Base-by-base conservation (phyloP, 2,113 vertebrate species). In the Sylvilagus bachmani region DNA sequence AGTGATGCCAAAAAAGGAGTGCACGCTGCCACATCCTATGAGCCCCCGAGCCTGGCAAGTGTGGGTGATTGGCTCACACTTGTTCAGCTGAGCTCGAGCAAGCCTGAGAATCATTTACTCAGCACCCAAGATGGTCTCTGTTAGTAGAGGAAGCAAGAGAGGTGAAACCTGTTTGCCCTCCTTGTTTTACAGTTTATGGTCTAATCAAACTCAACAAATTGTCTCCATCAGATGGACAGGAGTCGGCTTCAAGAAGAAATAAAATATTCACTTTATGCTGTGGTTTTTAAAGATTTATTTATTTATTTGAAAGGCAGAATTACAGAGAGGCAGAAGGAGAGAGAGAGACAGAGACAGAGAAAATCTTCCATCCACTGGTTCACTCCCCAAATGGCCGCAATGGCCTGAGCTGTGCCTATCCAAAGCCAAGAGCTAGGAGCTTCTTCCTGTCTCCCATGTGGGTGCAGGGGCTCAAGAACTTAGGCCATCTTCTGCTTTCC, bases 201-300 rank as follows among this genome's bases (percentile, higher is more conserved):
- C 67, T 95, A 95, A 82, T 88, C 64, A 91, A 92, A 82, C 53
- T 74, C 74, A 31, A 38, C 24, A 6, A 74, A 27, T 86, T 83
- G 33, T 95, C 94, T 95, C 95, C 25, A 81, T 25, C 12, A 74
- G 29, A 10, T 86, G 79, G 58, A 81, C 67, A 95, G 90, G 31
- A 94, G 27, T 94, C 49, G 38, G 38, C 38, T 38, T 38, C 38
- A 38, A 38, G 38, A 38, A 38, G 38, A 38, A 38, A 38, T 5
- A 38, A 38, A 4, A 38, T 38, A 38, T 38, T n/a, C n/a, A n/a
- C n/a, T n/a, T n/a, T n/a, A n/a, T n/a, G 38, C 38, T 38, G 38
- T 38, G 38, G 38, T 38, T 38, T 38, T 58, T 58, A 58, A 58
- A 58, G 19, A 58, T 58, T 58, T 38, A 38, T 38, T 19, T 58